These are phyloP conservation scores for Tenthredo mesomela DNA, from an alignment of 2,888 invertebrate species.

Conservation along the genomic window DNA sequence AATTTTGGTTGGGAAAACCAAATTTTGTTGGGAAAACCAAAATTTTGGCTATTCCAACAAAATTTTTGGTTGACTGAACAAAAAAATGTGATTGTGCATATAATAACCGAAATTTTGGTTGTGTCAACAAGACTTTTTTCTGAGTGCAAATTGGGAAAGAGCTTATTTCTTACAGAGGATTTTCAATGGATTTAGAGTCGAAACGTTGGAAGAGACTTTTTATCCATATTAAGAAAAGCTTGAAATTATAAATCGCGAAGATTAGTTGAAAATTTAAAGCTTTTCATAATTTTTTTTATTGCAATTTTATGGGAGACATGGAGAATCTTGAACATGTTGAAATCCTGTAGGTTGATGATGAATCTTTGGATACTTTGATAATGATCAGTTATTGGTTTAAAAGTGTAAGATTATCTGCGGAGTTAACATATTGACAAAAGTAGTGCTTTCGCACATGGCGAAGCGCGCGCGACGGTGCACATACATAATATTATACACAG, in stretches of 20 bases:
- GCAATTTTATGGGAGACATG: neutral
- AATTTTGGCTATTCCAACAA: too few species aligned
- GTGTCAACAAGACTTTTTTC: too few species aligned
- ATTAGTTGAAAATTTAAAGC: neutral
- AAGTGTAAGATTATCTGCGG: conserved; percentile 53
- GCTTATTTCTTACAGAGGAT: neutral
- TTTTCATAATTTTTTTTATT: neutral
- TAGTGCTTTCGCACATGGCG: conserved; percentile 54
- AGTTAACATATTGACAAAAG: conserved; percentile 58
- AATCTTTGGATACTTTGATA: neutral
- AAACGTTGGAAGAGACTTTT: too few species aligned
- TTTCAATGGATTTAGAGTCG: neutral
- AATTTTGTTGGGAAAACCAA: too few species aligned
- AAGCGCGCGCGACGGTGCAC: conserved; percentile 57
- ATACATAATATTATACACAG: conserved; percentile 67
- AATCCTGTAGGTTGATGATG: neutral
- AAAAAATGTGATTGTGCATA: too few species aligned
- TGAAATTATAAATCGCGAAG: neutral
- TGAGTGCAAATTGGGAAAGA: too few species aligned
- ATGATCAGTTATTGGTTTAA: neutral
- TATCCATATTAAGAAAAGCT: neutral
- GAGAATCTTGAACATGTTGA: neutral
- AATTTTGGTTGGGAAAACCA: too few species aligned
- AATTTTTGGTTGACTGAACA: too few species aligned
- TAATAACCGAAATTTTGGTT: too few species aligned